Conservation (phyloP, 2,113 vertebrate species). For the Sapajus apella region DNA sequence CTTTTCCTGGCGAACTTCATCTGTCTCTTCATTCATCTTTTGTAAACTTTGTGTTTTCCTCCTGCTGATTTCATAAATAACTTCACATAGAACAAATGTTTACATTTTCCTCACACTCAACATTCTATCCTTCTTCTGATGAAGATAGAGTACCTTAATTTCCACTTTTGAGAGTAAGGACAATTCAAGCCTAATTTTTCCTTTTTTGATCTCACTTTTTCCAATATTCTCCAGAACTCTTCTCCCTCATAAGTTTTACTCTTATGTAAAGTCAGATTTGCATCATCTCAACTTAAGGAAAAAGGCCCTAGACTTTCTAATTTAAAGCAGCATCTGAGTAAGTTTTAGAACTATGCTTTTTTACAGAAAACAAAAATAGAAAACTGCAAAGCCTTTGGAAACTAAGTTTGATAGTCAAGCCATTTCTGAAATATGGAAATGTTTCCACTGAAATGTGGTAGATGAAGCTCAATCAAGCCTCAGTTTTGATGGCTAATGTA, state of each 20-base stretch:
- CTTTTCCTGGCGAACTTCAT: not conserved
- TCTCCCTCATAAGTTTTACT: not conserved
- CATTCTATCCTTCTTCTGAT: not conserved
- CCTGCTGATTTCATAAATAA: constrained; percentile 24
- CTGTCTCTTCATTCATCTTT: constrained; percentile 28
- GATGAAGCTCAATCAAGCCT: not conserved
- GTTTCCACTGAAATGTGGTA: not conserved
- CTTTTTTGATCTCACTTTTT: not conserved
- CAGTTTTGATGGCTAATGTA: not conserved
- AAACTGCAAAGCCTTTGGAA: not conserved
- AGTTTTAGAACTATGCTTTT: not conserved
- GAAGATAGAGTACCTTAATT: not conserved
- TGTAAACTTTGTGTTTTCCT: constrained; percentile 1
- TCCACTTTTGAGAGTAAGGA: not conserved
- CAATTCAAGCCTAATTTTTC: not conserved
- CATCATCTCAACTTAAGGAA: not conserved
- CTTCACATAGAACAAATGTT: not conserved
- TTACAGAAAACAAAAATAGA: constrained; percentile 1
- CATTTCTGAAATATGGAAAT: not conserved
- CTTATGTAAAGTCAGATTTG: not conserved
- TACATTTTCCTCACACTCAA: not conserved
- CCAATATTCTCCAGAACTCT: not conserved
- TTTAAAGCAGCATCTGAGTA: not conserved
- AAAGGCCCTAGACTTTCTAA: not conserved
- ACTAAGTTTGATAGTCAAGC: not conserved